These are phyloP conservation scores for Saiga tatarica DNA, from an alignment of 2,113 vertebrate genomes.

Conservation along the genomic window DNA sequence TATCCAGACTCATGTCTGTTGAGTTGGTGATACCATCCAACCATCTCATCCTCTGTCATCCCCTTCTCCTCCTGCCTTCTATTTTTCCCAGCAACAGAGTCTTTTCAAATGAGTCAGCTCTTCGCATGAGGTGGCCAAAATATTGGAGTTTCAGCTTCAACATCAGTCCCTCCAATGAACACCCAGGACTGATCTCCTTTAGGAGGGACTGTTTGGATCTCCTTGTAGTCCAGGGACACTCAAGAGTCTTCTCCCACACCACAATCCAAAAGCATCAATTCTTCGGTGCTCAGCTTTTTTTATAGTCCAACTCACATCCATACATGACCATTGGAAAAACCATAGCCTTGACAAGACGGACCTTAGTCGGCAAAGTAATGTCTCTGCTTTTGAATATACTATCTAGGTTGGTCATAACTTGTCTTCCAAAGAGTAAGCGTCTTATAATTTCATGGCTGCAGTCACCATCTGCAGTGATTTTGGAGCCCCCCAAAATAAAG, in stretches of 20 bases:
- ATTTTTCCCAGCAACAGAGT: not conserved
- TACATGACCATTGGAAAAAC: not conserved
- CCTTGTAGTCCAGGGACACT: not conserved
- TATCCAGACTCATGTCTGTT: not conserved
- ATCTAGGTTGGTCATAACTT: no score
- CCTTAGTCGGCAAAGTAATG: no score
- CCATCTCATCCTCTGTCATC: not conserved
- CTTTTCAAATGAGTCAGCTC: not conserved
- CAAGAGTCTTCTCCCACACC: not conserved
- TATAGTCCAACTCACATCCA: not conserved
- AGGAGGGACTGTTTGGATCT: not conserved
- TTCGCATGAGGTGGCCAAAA: not conserved
- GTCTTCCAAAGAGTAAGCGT: not conserved
- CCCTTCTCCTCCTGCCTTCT: not conserved
- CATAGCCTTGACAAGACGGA: not conserved
- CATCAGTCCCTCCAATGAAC: not conserved
- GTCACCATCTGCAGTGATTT: not conserved
- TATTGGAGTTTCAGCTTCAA: not conserved
- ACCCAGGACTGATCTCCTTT: not conserved
- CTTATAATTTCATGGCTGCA: not conserved
- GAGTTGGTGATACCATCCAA: not conserved
- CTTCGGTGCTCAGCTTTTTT: not conserved
- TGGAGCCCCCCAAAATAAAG: not conserved
- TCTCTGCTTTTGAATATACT: no score
- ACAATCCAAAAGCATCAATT: not conserved